Evolutionary conservation across 2,113 vertebrate genomes (phyloP).

Genomic region (Agapornis roseicollis): DNA sequence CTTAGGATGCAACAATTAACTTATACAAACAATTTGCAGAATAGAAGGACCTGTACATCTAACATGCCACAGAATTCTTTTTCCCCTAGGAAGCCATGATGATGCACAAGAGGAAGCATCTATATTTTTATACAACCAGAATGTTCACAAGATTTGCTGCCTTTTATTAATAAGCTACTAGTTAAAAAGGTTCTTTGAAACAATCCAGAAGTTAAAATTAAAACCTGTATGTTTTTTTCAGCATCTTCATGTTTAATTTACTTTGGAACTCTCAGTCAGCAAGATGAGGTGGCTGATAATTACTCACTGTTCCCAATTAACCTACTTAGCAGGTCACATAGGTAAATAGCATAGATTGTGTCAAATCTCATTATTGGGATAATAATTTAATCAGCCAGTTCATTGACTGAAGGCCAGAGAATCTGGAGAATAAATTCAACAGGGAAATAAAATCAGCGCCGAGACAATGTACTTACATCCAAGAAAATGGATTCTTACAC

Average conservation of each 20-base stretch:
- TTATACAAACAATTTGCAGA: not conserved
- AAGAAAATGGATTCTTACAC: not conserved
- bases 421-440: slow-evolving; percentile 10
- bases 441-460: slow-evolving; percentile 3
- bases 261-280: not conserved
- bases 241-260: not conserved
- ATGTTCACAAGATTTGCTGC: not conserved
- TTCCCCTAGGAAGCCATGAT: not conserved
- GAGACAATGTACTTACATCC: not conserved
- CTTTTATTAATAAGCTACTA: not conserved
- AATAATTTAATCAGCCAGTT: slow-evolving; percentile 59
- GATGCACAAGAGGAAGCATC: not conserved
- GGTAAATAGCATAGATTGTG: slow-evolving; percentile 59
- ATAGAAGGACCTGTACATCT: not conserved
- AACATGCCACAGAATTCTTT: not conserved
- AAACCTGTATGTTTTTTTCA: not conserved
- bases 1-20: not conserved
- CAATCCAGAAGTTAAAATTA: not conserved
- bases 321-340: slow-evolving; percentile 62
- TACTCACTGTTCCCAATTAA: slow-evolving; percentile 63
- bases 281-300: slow-evolving; percentile 28
- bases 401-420: slow-evolving; percentile 28
- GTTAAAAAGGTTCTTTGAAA: not conserved
- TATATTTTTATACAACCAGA: not conserved
- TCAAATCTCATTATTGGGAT: slow-evolving; percentile 55